Percentiles rank a stretch among this genome's conserved stretches.
phyloP scores from a whole-genome alignment of 2,797 vertebrate species.

The Cyclura pinguis region DNA sequence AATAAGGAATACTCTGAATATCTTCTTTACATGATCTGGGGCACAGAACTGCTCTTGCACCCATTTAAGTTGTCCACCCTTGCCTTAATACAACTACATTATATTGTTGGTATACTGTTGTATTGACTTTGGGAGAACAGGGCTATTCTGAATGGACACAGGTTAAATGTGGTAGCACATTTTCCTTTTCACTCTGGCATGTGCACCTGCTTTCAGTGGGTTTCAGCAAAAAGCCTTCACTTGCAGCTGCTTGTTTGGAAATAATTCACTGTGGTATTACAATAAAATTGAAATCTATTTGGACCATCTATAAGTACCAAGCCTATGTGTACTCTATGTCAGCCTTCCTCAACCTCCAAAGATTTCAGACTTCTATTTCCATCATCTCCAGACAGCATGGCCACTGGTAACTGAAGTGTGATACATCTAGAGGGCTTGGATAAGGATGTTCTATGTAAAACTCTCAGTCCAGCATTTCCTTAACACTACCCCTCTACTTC shows the following conservation, averaged over 20 bases:
- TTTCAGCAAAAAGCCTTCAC: not conserved
- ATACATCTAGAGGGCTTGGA: not conserved
- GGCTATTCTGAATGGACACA: not conserved
- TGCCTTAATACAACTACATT: too few relatives aligned
- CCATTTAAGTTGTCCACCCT: not conserved
- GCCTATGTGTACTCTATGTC: not conserved
- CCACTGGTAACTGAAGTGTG: not conserved
- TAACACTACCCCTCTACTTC: constrained; percentile 20
- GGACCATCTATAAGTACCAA: not conserved
- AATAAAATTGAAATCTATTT: not conserved
- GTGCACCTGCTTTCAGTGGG: too few relatives aligned
- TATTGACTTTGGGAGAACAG: not conserved
- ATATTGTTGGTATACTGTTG: not conserved
- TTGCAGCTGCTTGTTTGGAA: constrained; percentile 21
- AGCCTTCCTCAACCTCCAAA: not conserved
- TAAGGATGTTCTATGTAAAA: not conserved
- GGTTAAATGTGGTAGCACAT: not conserved
- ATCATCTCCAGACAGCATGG: not conserved
- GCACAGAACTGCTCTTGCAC: too few relatives aligned
- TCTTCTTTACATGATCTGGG: too few relatives aligned
- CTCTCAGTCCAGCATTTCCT: not conserved
- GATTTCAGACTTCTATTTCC: not conserved
- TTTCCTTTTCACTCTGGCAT: not conserved
- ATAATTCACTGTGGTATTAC: not conserved
- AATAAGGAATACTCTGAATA: too few relatives aligned